Percentiles rank a stretch among this genome's conserved stretches.
These are phyloP conservation scores for Acleris holmiana DNA, from an alignment of 2,888 invertebrate species.

Conservation along the genomic window DNA sequence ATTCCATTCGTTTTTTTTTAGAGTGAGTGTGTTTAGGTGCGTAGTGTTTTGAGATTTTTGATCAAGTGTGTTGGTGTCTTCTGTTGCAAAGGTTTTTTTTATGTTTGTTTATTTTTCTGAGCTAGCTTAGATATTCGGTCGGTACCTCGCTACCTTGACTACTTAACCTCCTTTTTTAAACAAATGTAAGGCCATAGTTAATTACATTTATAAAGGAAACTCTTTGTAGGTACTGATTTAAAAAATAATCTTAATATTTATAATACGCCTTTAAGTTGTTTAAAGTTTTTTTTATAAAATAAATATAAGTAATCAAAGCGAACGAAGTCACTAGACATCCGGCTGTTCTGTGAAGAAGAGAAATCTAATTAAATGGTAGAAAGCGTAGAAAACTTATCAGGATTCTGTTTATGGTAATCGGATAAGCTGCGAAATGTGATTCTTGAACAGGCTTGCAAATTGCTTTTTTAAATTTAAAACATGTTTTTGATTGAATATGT, in stretches of 20 bases:
- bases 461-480: no score
- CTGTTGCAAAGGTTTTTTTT: slow-evolving; percentile 11
- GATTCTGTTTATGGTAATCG: slow-evolving; percentile 34
- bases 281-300: background rate
- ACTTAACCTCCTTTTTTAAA: slow-evolving; percentile 23
- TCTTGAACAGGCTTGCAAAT: background rate
- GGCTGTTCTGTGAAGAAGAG: slow-evolving; percentile 13
- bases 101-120: slow-evolving; percentile 23
- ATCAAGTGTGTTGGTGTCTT: slow-evolving; percentile 13
- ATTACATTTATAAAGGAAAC: slow-evolving; percentile 10
- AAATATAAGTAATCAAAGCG: background rate
- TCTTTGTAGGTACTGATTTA: background rate
- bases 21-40: slow-evolving; percentile 1
- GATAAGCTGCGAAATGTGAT: slow-evolving; percentile 4
- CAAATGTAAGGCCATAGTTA: slow-evolving; percentile 34
- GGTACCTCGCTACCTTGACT: slow-evolving; percentile 28
- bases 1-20: slow-evolving; percentile 24
- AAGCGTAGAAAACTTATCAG: slow-evolving; percentile 31
- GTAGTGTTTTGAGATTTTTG: slow-evolving; percentile 2
- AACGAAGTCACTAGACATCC: background rate
- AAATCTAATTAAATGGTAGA: slow-evolving; percentile 34
- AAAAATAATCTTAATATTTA: background rate
- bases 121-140: background rate
- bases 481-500: no score
- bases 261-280: background rate